phyloP scores from a whole-genome alignment of 2,113 vertebrate species.

The Apistogramma diplotaenia region DNA sequence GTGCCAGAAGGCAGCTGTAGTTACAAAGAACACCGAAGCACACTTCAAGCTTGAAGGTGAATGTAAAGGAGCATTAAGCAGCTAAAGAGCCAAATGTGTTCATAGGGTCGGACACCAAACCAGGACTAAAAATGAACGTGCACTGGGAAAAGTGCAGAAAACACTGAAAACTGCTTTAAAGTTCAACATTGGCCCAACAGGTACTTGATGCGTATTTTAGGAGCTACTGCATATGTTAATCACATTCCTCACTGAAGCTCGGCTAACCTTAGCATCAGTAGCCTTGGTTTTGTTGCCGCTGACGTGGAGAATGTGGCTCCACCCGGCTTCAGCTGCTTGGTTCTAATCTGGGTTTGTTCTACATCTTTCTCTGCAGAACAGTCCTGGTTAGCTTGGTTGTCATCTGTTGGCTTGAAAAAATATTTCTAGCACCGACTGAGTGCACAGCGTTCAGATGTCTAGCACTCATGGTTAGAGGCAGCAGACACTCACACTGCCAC shows the following conservation, averaged over 20 bases:
- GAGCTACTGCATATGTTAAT: not conserved
- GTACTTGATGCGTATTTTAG: no score
- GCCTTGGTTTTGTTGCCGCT: not conserved
- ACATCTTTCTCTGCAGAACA: not conserved
- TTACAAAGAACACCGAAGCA: not conserved
- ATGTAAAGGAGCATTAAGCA: not conserved
- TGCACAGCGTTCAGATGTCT: no score
- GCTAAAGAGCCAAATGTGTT: not conserved
- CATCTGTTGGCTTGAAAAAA: not conserved
- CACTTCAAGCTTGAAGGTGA: not conserved
- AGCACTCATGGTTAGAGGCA: no score
- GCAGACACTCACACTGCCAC: no score
- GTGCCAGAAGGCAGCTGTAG: not conserved
- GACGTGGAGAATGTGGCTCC: not conserved
- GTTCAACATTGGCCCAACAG: no score
- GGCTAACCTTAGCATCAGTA: not conserved
- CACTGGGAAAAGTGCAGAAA: no score
- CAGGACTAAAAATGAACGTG: not conserved
- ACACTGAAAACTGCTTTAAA: no score
- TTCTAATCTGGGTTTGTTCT: not conserved
- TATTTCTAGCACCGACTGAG: no score
- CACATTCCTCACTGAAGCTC: not conserved
- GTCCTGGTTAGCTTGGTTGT: not conserved
- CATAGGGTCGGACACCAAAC: not conserved
- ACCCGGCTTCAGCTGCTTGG: no score